Percentiles rank a stretch among this genome's conserved stretches.
Conservation (phyloP, 2,113 vertebrate genomes). For the Poeciliopsis occidentalis region DNA sequence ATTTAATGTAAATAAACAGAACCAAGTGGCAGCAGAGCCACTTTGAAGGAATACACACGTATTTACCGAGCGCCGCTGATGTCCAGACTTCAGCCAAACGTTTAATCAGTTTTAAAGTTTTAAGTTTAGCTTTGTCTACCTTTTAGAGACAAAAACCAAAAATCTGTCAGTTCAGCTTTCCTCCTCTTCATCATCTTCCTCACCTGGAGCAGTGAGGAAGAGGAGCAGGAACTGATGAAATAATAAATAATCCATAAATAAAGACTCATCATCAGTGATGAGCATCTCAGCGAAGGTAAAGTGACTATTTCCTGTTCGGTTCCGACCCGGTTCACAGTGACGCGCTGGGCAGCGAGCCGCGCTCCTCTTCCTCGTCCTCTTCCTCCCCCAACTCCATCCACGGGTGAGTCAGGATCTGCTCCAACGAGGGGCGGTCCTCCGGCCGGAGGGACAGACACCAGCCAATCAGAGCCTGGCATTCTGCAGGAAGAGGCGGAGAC, state of each 20-base stretch:
- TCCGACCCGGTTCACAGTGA: conserved; percentile 25
- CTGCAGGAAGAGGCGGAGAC: conserved; percentile 51
- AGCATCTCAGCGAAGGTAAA: background rate
- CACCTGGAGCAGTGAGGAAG: background rate
- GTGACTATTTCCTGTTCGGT: background rate
- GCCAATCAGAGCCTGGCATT: conserved; percentile 83
- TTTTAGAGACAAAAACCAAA: background rate
- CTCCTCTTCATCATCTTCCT: background rate
- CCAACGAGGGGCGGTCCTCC: conserved; percentile 82
- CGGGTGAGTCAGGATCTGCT: conserved; percentile 83
- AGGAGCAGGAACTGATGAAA: background rate
- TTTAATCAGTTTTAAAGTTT: background rate
- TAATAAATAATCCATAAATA: conserved; percentile 32
- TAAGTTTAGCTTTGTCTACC: too few species aligned
- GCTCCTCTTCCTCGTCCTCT: conserved; percentile 41
- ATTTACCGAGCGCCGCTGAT: background rate
- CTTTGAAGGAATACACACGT: conserved; percentile 7
- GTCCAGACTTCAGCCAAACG: background rate
- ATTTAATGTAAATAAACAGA: conserved; percentile 73
- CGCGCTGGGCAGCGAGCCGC: conserved; percentile 39
- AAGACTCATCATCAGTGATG: background rate
- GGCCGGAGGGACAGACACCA: conserved; percentile 83
- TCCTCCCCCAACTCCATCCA: conserved; percentile 78
- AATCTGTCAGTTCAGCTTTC: background rate
- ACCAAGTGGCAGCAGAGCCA: conserved; percentile 49